Evolutionary conservation across 1,140 invertebrate species (phyloP).

Genomic region (Agraylea sexmaculata): DNA sequence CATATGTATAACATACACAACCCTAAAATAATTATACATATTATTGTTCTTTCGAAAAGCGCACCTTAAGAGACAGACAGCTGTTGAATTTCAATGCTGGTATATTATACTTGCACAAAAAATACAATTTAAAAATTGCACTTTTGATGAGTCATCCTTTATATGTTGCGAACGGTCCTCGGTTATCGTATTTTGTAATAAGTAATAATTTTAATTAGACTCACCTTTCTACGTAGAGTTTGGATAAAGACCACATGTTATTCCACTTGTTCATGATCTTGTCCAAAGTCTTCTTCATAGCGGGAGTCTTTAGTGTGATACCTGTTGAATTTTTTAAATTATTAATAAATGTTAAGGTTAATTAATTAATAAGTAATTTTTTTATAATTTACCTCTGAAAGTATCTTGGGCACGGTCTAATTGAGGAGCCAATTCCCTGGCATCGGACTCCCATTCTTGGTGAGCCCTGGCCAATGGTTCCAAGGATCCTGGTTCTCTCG

Average conservation of each 20-base stretch:
- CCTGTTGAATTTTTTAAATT: constrained; percentile 34
- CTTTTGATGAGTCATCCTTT: too few species aligned
- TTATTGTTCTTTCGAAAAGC: too few species aligned
- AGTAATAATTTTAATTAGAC: constrained; percentile 7
- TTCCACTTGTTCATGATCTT: constrained; percentile 86
- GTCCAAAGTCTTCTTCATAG: constrained; percentile 80
- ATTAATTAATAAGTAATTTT: not conserved
- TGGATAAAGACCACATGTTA: constrained; percentile 71
- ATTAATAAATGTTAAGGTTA: too few species aligned
- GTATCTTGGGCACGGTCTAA: constrained; percentile 73
- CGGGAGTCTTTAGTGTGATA: constrained; percentile 75
- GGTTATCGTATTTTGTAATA: not conserved
- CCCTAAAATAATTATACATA: too few species aligned
- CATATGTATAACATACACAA: too few species aligned
- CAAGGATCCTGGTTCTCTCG: constrained; percentile 72
- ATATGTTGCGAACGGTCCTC: too few species aligned
- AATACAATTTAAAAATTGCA: too few species aligned
- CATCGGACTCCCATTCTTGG: constrained; percentile 70
- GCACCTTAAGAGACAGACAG: too few species aligned
- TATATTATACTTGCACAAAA: too few species aligned
- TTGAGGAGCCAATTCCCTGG: constrained; percentile 61
- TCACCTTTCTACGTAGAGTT: constrained; percentile 74
- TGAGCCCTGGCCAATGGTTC: constrained; percentile 82
- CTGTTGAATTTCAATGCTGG: too few species aligned
- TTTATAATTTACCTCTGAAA: constrained; percentile 46